phyloP scores from a whole-genome alignment of 2,113 vertebrate species.

The Aphelocoma coerulescens region DNA sequence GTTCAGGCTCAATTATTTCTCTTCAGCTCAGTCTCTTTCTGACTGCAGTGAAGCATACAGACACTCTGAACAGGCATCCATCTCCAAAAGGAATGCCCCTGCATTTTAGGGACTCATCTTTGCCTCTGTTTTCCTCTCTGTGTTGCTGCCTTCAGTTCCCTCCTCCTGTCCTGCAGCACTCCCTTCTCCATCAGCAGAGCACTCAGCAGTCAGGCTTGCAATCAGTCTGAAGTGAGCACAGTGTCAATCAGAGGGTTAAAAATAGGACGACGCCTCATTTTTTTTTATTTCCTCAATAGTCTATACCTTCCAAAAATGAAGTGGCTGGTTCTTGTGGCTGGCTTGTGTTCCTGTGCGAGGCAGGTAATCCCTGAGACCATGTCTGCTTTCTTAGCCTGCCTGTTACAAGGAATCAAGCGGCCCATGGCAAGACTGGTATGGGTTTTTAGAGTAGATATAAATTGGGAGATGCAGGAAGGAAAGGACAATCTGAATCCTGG shows the following conservation, averaged over 20 bases:
- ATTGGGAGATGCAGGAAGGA: not conserved
- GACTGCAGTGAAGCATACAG: not conserved
- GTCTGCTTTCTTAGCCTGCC: not conserved
- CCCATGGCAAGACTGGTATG: not conserved
- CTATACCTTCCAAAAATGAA: not conserved
- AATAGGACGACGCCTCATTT: not conserved
- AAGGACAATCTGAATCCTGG: not conserved
- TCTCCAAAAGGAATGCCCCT: not conserved
- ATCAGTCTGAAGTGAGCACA: not conserved
- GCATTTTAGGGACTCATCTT: not conserved
- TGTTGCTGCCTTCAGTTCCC: not conserved
- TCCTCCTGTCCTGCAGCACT: not conserved
- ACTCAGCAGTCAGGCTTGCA: rapidly evolving
- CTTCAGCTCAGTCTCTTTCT: not conserved
- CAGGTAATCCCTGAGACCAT: not conserved
- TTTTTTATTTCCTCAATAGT: not conserved
- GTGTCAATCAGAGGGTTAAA: not conserved
- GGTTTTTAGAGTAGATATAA: not conserved
- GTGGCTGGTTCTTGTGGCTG: not conserved
- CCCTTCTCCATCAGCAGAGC: rapidly evolving
- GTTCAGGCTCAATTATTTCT: not conserved
- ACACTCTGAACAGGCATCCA: not conserved
- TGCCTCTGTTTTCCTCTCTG: not conserved
- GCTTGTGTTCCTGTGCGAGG: not conserved
- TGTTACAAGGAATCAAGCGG: not conserved